These are phyloP conservation scores for Battus philenor DNA, from an alignment of 1,140 invertebrate genomes.

Conservation along the genomic window DNA sequence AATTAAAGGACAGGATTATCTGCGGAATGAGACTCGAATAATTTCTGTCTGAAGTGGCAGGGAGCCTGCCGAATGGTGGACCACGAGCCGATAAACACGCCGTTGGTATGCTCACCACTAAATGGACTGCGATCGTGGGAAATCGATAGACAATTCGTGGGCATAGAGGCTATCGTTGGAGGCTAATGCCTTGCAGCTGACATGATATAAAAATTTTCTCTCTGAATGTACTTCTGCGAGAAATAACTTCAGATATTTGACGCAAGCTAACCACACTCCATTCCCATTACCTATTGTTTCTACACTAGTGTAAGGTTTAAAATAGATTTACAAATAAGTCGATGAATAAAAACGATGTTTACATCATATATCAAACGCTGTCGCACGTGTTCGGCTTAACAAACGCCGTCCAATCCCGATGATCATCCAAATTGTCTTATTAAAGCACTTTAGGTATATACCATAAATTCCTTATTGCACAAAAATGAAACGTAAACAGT, in stretches of 20 bases:
- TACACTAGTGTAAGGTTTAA: neutral
- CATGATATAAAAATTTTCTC: no score
- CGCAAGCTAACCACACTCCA: no score
- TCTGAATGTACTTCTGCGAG: no score
- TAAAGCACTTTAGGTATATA: slow-evolving; percentile 12
- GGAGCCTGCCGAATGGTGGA: no score
- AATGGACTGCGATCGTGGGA: no score
- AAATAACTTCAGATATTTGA: no score
- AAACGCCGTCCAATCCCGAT: neutral
- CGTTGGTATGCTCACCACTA: no score
- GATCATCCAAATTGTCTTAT: slow-evolving; percentile 12
- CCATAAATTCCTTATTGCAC: neutral
- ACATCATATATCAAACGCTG: slow-evolving; percentile 10
- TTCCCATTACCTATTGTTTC: no score
- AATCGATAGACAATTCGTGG: no score
- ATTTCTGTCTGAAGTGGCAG: neutral
- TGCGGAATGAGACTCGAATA: neutral
- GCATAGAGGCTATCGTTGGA: no score
- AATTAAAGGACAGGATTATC: neutral
- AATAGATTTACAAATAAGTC: neutral
- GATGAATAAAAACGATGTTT: slow-evolving; percentile 16
- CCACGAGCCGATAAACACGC: no score
- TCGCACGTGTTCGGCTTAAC: slow-evolving; percentile 13
- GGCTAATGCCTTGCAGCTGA: no score
- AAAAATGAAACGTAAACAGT: neutral